A percentile compares a stretch with the other conserved stretches of the same genome.
Evolutionary conservation across 2,797 vertebrate genomes (phyloP).

Genomic region (Diplodus sargus): DNA sequence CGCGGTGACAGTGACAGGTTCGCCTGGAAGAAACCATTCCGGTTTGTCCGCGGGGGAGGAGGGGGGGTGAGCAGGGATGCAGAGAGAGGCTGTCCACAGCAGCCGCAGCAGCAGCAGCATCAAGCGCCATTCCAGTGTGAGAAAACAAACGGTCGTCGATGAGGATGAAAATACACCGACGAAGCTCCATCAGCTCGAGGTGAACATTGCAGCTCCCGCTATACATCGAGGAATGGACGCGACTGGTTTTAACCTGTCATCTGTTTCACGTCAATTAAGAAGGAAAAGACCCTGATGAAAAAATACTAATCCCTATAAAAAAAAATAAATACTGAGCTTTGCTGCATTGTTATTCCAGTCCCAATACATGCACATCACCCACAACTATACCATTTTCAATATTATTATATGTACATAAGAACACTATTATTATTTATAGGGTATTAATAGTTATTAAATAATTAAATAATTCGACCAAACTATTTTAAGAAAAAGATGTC

Average conservation of each 20-base stretch:
- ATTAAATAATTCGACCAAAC: neutral
- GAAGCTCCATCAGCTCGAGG: neutral
- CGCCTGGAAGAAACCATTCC: slow-evolving; percentile 86
- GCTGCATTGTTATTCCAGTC: neutral
- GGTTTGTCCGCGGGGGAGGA: slow-evolving; percentile 71
- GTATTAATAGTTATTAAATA: neutral
- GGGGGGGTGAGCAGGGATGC: slow-evolving; percentile 59
- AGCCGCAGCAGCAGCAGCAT: slow-evolving; percentile 59
- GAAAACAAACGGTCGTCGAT: slow-evolving; percentile 18
- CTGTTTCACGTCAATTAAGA: slow-evolving; percentile 7
- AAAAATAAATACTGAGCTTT: neutral
- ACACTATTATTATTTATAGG: neutral
- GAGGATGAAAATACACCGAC: slow-evolving; percentile 30
- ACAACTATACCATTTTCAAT: neutral
- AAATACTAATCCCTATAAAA: neutral
- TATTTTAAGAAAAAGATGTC: neutral
- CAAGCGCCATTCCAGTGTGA: slow-evolving; percentile 68
- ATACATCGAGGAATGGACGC: slow-evolving; percentile 22
- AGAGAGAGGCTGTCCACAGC: slow-evolving; percentile 59
- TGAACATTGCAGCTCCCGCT: slow-evolving; percentile 10
- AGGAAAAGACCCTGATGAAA: neutral
- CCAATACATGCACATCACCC: neutral
- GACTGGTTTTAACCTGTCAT: slow-evolving; percentile 35
- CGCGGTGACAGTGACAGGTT: slow-evolving; percentile 84
- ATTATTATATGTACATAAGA: neutral